Evolutionary conservation across 2,888 invertebrate species (phyloP), one percentile per base, ranked within the genome.

Genomic region (Macaria notata): DNA sequence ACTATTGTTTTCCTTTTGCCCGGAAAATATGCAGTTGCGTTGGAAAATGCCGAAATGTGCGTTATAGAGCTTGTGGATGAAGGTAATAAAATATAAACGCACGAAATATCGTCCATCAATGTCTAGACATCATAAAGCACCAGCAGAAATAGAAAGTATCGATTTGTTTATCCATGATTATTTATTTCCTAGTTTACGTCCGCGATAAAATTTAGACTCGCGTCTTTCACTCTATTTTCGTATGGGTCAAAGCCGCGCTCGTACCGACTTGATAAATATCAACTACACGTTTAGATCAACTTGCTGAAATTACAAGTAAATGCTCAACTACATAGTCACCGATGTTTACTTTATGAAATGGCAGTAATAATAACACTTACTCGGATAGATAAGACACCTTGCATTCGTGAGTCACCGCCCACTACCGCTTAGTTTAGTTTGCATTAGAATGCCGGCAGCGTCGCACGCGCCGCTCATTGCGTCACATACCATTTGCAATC

Each of bases 381-480:
- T 49, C 46, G 50, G 68, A 61, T 76, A 84, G 87, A 86, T 88
- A 85, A 87, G 81, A 82, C 82, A 87, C 82, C 82, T 86, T 83
- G 79, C 83, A 73, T 68, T 73, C 69, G 78, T 86, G 86, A 84
- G 62, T 86, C 83, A 81, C 66, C 54, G 53, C 53, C 9, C 9
- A 41, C 33, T 36, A 72, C 72, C 69, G 77, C 72, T 86, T 79
- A 88, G 88, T 88, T 86, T 79, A 88, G 88, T 88, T 66, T 72
- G 77, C 81, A 84, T 83, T 82, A 76, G 81, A 77, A 84, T 82
- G 78, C 82, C 77, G 70, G 41, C 69, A 63, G 59, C 62, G 79
- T 70, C 80, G 77, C 79, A 62, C 83, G 86, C 72, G 76, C 78
- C 71, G 68, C 6, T 62, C 65, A 70, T 39, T 42, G 63, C 64